Base-by-base conservation (phyloP, 2,797 vertebrate genomes). In the Peromyscus eremicus region DNA sequence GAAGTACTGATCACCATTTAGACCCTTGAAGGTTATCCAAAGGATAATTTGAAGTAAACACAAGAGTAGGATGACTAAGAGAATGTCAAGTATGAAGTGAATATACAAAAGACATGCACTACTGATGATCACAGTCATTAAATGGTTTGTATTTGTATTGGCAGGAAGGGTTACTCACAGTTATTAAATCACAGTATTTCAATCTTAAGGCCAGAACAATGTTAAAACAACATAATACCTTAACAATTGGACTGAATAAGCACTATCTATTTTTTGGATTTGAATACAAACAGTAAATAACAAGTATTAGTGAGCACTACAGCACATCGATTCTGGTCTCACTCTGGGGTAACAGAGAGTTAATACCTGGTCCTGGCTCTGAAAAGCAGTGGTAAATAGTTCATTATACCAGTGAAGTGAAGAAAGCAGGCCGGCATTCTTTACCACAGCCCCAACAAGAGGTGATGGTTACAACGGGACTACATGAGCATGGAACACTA, bases 41-140 rank as follows among this genome's bases (percentile, higher is more conserved):
- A 86, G 29, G 32, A 68, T 83, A 64, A 94, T 29, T 55, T 49
- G 46, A 95, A 94, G 73, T 46, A 64, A 84, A 90, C 92, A 83
- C 43, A 81, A 92, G 46, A 93, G 5, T 62, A 94, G 9, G n/a
- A n/a, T 93, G 94, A 79, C 46, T 87, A 80, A 93, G 64, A 93
- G 40, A 89, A 92, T 77, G 43, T 94, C 49, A 80, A 25, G 37
- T 40, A 43, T 80, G 34, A 79, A 57, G 52, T 68, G 49, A 85
- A 68, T 70, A 84, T 57, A 71, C 46, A 89, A 87, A 95, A 94
- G 43, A 76, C 23, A n/a, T 34, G 7, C 27, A 79, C 68, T 46
- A 52, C 2, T 66, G 32, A 89, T 32, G 6, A 91, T 71, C 91
- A 76, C 6, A 52, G 19, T 64, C 87, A 60, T 57, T 86, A 55